A percentile compares a stretch with the other conserved stretches of the same genome.
These are phyloP conservation scores for Lypha dubia DNA, from an alignment of 2,888 invertebrate species.

Conservation along the genomic window DNA sequence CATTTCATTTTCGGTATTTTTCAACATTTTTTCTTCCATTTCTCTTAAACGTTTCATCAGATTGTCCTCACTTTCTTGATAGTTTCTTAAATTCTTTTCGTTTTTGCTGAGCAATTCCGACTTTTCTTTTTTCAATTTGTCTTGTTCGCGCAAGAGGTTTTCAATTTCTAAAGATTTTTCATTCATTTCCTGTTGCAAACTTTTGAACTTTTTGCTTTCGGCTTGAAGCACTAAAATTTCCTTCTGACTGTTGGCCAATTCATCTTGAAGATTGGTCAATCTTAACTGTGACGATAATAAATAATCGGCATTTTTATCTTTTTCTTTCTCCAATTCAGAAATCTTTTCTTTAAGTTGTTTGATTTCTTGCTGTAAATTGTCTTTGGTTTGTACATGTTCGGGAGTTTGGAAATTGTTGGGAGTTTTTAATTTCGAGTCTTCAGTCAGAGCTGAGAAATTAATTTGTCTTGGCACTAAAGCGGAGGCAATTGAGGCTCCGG, in stretches of 20 bases:
- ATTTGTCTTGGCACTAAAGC: conserved; percentile 81
- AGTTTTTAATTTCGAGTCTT: conserved; percentile 81
- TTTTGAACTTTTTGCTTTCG: conserved; percentile 62
- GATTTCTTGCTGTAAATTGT: conserved; percentile 82
- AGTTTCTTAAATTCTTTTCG: conserved; percentile 78
- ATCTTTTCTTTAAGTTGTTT: conserved; percentile 80
- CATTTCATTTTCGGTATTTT: conserved; percentile 76
- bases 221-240: conserved; percentile 73
- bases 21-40: conserved; percentile 78
- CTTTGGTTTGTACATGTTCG: conserved; percentile 83
- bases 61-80: conserved; percentile 78
- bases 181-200: conserved; percentile 71
- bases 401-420: conserved; percentile 74
- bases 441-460: conserved; percentile 83
- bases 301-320: conserved; percentile 70
- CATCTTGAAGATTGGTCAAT: conserved; percentile 75
- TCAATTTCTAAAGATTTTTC: conserved; percentile 72
- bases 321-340: conserved; percentile 75
- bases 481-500: conserved; percentile 76
- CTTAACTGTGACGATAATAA: conserved; percentile 74
- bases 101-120: conserved; percentile 78
- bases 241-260: conserved; percentile 75
- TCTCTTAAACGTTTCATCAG: conserved; percentile 77
- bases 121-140: conserved; percentile 78
- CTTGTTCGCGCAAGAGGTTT: conserved; percentile 73